Conservation (phyloP, 1,140 invertebrate species). For the Zaprionus inermis region DNA sequence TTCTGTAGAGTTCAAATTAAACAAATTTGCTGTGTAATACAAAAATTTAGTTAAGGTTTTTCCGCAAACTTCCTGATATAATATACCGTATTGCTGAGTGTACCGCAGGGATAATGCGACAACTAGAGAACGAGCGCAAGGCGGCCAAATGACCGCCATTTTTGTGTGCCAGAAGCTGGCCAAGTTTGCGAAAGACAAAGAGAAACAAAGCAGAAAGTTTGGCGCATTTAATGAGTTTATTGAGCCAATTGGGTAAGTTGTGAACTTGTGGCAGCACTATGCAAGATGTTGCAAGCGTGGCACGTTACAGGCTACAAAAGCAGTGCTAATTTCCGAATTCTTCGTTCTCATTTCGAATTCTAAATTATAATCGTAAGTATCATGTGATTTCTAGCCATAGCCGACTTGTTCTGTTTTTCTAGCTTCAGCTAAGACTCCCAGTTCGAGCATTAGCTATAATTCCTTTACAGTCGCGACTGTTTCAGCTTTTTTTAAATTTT, state of each 20-base stretch:
- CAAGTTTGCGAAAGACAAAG: constrained; percentile 52
- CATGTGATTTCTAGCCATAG: constrained; percentile 46
- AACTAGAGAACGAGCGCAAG: constrained; percentile 69
- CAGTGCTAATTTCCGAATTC: constrained; percentile 21
- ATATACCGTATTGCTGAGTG: neutral
- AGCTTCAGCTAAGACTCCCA: neutral
- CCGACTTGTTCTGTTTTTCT: constrained; percentile 34
- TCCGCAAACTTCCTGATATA: no score
- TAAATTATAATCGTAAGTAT: constrained; percentile 24
- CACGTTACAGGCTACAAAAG: constrained; percentile 5
- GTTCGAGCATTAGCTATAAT: constrained; percentile 42
- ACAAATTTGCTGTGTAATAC: no score
- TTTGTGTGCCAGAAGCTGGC: constrained; percentile 29
- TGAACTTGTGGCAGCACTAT: constrained; percentile 52
- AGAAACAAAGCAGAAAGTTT: constrained; percentile 50
- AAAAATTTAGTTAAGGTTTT: no score
- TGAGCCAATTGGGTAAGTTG: constrained; percentile 76
- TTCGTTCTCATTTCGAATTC: constrained; percentile 9
- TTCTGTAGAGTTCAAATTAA: neutral
- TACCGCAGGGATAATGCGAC: constrained; percentile 64
- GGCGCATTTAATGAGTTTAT: constrained; percentile 79
- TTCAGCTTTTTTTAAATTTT: constrained; percentile 61
- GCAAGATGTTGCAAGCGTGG: constrained; percentile 27
- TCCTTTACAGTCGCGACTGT: constrained; percentile 47
- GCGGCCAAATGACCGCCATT: constrained; percentile 72